Percentiles rank a stretch among this genome's conserved stretches.
phyloP scores from a whole-genome alignment of 2,888 invertebrate species.

The Chymomyza amoena region DNA sequence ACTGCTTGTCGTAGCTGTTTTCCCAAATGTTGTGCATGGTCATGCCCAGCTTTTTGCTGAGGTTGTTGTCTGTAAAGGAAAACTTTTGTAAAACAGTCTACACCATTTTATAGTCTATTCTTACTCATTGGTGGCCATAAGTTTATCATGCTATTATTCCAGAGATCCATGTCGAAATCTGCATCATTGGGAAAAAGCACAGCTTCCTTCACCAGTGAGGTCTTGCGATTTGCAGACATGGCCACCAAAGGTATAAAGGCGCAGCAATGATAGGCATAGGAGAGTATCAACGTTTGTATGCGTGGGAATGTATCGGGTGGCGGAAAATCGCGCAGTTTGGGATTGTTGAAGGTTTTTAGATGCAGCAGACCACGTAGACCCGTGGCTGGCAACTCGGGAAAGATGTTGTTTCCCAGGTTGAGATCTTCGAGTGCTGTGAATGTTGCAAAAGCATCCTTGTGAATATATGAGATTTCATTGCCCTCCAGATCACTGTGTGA shows the following conservation, averaged over 20 bases:
- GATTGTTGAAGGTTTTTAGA: constrained; percentile 95
- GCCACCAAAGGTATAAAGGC: constrained; percentile 87
- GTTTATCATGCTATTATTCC: constrained; percentile 89
- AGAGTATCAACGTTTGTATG: constrained; percentile 89
- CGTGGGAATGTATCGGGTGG: constrained; percentile 91
- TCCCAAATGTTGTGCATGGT: constrained; percentile 86
- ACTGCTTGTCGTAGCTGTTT: constrained; percentile 83
- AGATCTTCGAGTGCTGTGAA: constrained; percentile 90
- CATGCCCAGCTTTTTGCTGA: constrained; percentile 85
- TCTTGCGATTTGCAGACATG: constrained; percentile 79
- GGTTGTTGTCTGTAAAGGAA: constrained; percentile 84
- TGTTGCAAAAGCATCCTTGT: constrained; percentile 90
- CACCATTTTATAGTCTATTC: constrained; percentile 58
- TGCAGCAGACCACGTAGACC: constrained; percentile 90
- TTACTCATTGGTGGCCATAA: constrained; percentile 91
- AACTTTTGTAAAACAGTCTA: neutral
- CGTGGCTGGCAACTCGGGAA: constrained; percentile 88
- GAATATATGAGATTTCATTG: constrained; percentile 90
- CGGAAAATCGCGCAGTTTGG: constrained; percentile 91
- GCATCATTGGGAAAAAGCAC: constrained; percentile 85
- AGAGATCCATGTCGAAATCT: constrained; percentile 86
- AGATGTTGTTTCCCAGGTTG: constrained; percentile 95
- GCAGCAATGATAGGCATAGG: constrained; percentile 98
- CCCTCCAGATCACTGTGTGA: constrained; percentile 89
- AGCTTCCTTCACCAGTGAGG: constrained; percentile 81